Conservation (phyloP, 2,888 invertebrate genomes). For the Psylliodes chrysocephalus region DNA sequence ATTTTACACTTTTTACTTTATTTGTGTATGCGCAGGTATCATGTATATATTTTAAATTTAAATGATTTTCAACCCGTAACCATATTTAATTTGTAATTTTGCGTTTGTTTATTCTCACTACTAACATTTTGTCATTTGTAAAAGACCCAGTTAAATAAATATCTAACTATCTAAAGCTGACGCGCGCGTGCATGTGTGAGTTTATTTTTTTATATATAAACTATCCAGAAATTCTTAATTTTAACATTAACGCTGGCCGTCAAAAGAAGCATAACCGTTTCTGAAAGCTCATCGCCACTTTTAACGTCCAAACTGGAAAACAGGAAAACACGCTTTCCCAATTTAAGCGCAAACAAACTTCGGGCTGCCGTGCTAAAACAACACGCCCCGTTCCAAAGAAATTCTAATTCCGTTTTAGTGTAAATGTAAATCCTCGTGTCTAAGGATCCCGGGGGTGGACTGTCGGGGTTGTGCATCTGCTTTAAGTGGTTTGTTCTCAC, state of each 20-base stretch:
- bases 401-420: conserved; percentile 28
- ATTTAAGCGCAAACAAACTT: conserved; percentile 16
- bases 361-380: conserved; percentile 11
- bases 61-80: no score
- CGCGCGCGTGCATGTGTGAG: no score
- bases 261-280: background rate
- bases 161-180: no score
- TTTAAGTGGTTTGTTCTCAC: conserved; percentile 38
- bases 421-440: conserved; percentile 26
- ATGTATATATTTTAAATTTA: no score
- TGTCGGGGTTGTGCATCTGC: conserved; percentile 31
- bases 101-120: no score
- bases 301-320: background rate
- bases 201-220: no score
- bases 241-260: background rate
- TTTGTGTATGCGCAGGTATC: no score
- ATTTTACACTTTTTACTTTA: no score
- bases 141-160: no score
- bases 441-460: conserved; percentile 15
- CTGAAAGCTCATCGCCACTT: background rate
- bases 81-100: no score
- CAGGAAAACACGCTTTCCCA: conserved; percentile 13
- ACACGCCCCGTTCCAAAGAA: conserved; percentile 11
- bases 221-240: no score
- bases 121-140: no score